Evolutionary conservation across 2,888 invertebrate species (phyloP).

Genomic region (Phaedon cochleariae): DNA sequence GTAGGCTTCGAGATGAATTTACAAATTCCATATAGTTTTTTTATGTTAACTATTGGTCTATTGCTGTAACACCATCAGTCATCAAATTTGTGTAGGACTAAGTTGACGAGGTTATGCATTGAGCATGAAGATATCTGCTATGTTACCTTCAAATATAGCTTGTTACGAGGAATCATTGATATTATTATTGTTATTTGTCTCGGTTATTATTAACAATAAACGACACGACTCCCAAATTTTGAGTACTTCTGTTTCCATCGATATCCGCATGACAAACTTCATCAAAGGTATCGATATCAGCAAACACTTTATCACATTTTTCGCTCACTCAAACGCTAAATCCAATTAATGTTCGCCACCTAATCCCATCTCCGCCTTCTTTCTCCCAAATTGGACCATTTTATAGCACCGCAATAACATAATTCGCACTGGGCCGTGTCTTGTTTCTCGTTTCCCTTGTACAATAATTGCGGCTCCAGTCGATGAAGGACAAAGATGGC

Average conservation of each 20-base stretch:
- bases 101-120: too few relatives aligned
- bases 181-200: too few relatives aligned
- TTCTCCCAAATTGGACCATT: not conserved
- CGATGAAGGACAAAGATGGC: conserved; percentile 37
- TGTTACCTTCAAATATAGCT: too few relatives aligned
- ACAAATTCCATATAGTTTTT: too few relatives aligned
- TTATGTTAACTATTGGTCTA: too few relatives aligned
- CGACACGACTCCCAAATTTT: too few relatives aligned
- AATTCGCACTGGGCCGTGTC: not conserved
- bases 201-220: too few relatives aligned
- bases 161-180: too few relatives aligned
- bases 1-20: too few relatives aligned
- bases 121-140: too few relatives aligned
- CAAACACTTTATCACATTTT: not conserved
- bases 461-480: conserved; percentile 41
- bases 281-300: not conserved
- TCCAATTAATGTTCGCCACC: not conserved
- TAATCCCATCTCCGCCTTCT: not conserved
- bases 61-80: too few relatives aligned
- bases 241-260: not conserved
- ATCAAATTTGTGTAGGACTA: too few relatives aligned
- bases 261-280: not conserved
- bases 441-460: not conserved
- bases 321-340: not conserved
- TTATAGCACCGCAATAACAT: not conserved